A percentile compares a stretch with the other conserved stretches of the same genome.
phyloP scores from a whole-genome alignment of 1,140 invertebrate species.

The Paraescarpia echinospica region DNA sequence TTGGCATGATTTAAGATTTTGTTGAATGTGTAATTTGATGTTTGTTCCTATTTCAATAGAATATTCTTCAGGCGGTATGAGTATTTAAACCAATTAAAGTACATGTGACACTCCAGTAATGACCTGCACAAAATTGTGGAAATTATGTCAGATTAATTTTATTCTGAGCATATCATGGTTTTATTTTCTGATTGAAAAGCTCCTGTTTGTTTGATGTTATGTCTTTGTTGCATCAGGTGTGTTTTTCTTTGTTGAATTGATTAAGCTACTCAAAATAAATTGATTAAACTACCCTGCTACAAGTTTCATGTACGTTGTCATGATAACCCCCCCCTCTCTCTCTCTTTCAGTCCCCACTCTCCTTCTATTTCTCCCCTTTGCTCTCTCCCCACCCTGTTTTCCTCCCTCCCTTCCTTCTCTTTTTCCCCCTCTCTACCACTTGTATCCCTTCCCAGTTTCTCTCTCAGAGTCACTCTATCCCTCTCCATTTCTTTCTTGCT shows the following conservation, averaged over 20 bases:
- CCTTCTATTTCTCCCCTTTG: not conserved
- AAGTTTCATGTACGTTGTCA: not conserved
- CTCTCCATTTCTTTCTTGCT: not conserved
- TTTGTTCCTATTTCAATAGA: not conserved
- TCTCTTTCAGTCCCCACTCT: not conserved
- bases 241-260: not conserved
- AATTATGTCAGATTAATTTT: too few species aligned
- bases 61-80: not conserved
- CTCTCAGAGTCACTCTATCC: not conserved
- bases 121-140: too few species aligned
- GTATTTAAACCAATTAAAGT: too few species aligned
- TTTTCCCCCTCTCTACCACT: too few species aligned
- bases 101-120: too few species aligned
- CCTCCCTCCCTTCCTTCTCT: too few species aligned
- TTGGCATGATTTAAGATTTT: not conserved
- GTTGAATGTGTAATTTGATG: not conserved
- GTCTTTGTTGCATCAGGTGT: too few species aligned
- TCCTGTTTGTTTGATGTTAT: too few species aligned
- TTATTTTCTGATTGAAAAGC: too few species aligned
- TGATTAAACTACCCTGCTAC: not conserved
- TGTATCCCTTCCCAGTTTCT: too few species aligned
- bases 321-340: not conserved
- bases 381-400: too few species aligned
- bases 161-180: too few species aligned
- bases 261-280: not conserved